Evolutionary conservation across 2,888 invertebrate genomes (phyloP), one percentile per base, ranked within the genome.

Genomic region (Candidula unifasciata): DNA sequence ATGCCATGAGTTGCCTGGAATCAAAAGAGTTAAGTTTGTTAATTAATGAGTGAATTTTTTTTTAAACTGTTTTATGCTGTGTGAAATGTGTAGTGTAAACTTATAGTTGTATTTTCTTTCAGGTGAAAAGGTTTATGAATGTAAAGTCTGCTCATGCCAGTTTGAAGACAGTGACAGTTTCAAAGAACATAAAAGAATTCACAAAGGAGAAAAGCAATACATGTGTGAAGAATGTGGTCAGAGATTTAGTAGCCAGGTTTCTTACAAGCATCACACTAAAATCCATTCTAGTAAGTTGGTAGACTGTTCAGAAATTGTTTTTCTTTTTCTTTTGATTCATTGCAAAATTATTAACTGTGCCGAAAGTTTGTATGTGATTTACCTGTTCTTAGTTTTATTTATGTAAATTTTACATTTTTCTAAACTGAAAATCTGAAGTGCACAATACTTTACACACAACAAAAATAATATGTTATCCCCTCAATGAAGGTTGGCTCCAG

Each of bases 171-270:
- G 33, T 37, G 80, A 66, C 13, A 81, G 54, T 27, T 69, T 86
- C 44, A 80, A 74, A 35, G 57, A 27, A 16, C 86, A 86, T 81
- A 81, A 76, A 30, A 57, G 52, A 54, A 35, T 68, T 6, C 86
- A 86, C 83, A 86, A 83, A n/a, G 86, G 81, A 64, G 86, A 86
- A 52, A 86, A 83, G 76, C 80, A 76, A 1, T 86, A 71, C 44
- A 35, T 71, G n/a, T 86, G 86, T 64, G 83, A 86, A 35, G 81
- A 80, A 37, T 86, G 86, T 76, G 86, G 86, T 1, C 83, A 80
- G 73, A 60, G 44, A 13, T 86, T 83, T 52, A 57, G 77, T 35
- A 81, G 83, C 24, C 86, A 44, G 27, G 37, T 60, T 30, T 68
- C 78, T 69, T 35, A 30, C 71, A 83, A 80, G n/a, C 76, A 37